These are phyloP conservation scores for Escarpia spicata DNA, from an alignment of 2,888 invertebrate genomes.

Conservation along the genomic window DNA sequence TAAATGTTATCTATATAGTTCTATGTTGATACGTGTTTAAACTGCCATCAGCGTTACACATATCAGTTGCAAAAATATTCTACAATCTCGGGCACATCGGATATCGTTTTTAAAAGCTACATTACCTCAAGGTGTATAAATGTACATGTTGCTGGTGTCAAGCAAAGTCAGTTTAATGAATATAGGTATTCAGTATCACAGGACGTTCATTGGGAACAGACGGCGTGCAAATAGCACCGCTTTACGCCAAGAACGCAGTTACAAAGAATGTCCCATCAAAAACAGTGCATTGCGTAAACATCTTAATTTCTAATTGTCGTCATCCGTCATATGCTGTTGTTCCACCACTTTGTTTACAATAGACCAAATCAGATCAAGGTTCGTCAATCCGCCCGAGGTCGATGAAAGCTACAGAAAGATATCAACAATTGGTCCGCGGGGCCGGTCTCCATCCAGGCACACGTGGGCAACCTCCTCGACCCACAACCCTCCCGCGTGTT, in stretches of 20 bases:
- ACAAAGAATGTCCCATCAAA: not conserved
- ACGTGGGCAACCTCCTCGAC: not conserved
- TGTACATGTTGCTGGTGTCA: not conserved
- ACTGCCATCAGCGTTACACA: no score
- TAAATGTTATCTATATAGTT: no score
- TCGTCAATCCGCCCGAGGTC: not conserved
- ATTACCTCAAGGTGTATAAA: no score
- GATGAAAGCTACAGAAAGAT: not conserved
- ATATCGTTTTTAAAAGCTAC: no score
- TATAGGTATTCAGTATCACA: not conserved
- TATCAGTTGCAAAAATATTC: no score
- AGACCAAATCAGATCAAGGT: not conserved
- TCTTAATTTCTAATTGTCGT: not conserved
- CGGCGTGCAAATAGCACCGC: not conserved
- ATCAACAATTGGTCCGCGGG: not conserved
- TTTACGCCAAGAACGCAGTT: not conserved
- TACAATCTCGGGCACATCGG: no score
- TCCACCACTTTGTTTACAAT: not conserved
- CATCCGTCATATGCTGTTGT: not conserved
- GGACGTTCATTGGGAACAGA: not conserved
- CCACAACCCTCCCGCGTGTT: not conserved
- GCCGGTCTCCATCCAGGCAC: not conserved
- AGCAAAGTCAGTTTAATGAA: not conserved
- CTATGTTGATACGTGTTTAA: no score
- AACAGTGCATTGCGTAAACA: not conserved